Evolutionary conservation across 1,140 invertebrate genomes (phyloP), one percentile per base, ranked within the genome.

Genomic region (Panagrolaimus sp.): DNA sequence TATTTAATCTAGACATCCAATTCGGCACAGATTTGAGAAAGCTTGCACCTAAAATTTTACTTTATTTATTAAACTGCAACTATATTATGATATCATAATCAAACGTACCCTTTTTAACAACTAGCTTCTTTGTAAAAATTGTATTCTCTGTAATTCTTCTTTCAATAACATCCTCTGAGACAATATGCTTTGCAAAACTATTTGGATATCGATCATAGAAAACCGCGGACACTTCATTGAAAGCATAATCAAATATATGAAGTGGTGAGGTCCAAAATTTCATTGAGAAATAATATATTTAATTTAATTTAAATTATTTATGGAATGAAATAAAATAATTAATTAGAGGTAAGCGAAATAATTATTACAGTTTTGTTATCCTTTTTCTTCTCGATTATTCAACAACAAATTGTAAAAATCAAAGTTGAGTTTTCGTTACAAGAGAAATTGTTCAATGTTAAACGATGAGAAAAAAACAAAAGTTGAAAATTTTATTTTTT

Each of bases 121-220:
- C 75, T 15, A 82, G 63, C 62, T 83, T 83, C 44, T 73, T 78
- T 1, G 80, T 82, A 8, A 74, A 58, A 67, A 82, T 82, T 10
- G 58, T 66, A 52, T 78, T 72, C 26, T 74, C 68, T 28, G 72
- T 76, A 62, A 82, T 74, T 71, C 78, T 65, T 9, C 80, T 66
- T 62, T 76, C 79, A 10, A 82, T 26, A n/a, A 82, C 80, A 70
- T 82, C 80, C 65, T 82, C 80, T 14, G 77, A 78, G 4, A 82
- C 43, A 8, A 83, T 76, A 66, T 82, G 80, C 46, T 82, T 82
- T 7, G 80, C 79, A 66, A 80, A 76, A 0, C 79, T 74, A 68
- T 82, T 82, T 38, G 81, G 80, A 63, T 83, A 82, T 38, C 78
- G 65, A 62, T 74, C 67, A 43, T 70, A 78, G 65, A 76, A 76